These are phyloP conservation scores for Labeo rohita DNA, from an alignment of 2,113 vertebrate species.

Conservation along the genomic window DNA sequence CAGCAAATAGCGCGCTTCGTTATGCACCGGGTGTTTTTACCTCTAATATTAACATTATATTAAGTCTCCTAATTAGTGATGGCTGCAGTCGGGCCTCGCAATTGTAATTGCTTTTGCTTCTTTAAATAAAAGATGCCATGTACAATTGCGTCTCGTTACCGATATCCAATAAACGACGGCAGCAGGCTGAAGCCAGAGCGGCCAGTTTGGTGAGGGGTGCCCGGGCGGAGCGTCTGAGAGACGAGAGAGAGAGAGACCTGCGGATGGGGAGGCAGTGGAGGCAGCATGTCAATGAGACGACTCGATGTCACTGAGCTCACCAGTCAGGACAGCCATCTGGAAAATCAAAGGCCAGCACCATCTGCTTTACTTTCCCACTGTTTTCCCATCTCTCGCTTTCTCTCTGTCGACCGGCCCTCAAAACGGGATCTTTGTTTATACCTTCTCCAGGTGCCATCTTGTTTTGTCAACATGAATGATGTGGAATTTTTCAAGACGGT, in stretches of 20 bases:
- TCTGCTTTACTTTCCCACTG: constrained; percentile 70
- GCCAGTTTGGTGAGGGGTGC: constrained; percentile 41
- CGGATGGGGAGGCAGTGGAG: constrained; percentile 52
- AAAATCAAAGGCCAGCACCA: constrained; percentile 82
- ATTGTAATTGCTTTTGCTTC: constrained; percentile 61
- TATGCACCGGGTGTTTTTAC: constrained; percentile 49
- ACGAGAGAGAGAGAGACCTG: constrained; percentile 54
- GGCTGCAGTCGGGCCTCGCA: constrained; percentile 51
- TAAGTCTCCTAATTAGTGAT: constrained; percentile 58
- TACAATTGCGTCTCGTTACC: constrained; percentile 61
- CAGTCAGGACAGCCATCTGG: constrained; percentile 83
- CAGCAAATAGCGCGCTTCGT: constrained; percentile 35
- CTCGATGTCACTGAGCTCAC: constrained; percentile 79
- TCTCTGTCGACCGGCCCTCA: constrained; percentile 47
- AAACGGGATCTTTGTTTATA: constrained; percentile 48
- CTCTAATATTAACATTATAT: constrained; percentile 59
- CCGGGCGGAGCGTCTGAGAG: constrained; percentile 56
- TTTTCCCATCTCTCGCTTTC: constrained; percentile 68
- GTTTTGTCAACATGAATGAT: constrained; percentile 34
- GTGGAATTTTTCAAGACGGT: neutral
- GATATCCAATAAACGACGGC: constrained; percentile 63
- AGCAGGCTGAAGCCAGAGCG: constrained; percentile 44
- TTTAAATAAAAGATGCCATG: constrained; percentile 63
- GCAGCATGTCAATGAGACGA: constrained; percentile 81
- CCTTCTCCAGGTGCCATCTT: constrained; percentile 38